These are phyloP conservation scores for Drosophila birchii DNA, from an alignment of 2,888 invertebrate genomes.

Conservation along the genomic window DNA sequence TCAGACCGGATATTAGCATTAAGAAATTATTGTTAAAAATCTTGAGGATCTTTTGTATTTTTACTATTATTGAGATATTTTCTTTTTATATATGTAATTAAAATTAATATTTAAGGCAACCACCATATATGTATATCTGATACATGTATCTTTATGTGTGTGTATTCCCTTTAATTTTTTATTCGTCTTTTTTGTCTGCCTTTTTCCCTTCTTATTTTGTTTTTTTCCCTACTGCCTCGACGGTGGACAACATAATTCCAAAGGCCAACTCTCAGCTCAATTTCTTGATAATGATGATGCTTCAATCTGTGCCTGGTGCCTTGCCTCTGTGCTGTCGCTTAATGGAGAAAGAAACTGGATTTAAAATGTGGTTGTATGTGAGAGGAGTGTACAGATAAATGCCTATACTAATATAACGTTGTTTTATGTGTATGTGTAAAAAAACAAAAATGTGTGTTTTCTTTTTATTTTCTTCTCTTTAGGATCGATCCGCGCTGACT, in stretches of 20 bases:
- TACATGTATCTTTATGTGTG: too few species aligned
- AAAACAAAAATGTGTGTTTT: constrained; percentile 41
- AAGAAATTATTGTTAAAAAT: too few species aligned
- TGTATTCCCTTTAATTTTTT: constrained; percentile 46
- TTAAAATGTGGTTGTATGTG: constrained; percentile 20
- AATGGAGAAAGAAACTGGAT: constrained; percentile 53
- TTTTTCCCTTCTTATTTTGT: constrained; percentile 12
- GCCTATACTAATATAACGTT: constrained; percentile 1
- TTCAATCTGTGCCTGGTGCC: constrained; percentile 40
- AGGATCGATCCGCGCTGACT: constrained; percentile 61
- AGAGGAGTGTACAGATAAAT: constrained; percentile 6
- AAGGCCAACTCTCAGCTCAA: constrained; percentile 36
- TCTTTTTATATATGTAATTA: too few species aligned
- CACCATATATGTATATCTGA: too few species aligned
- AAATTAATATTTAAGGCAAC: too few species aligned
- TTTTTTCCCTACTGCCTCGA: constrained; percentile 4
- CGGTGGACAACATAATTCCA: constrained; percentile 44
- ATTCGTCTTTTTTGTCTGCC: constrained; percentile 3
- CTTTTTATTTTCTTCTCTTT: constrained; percentile 31
- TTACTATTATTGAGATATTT: too few species aligned
- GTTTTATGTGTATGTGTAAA: constrained; percentile 14
- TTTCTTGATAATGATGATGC: constrained; percentile 51
- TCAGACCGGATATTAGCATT: too few species aligned
- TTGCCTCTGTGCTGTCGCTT: constrained; percentile 33
- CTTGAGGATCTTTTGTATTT: too few species aligned